A percentile compares a stretch with the other conserved stretches of the same genome.
phyloP scores from a whole-genome alignment of 2,113 vertebrate species.

The Felis chaus region DNA sequence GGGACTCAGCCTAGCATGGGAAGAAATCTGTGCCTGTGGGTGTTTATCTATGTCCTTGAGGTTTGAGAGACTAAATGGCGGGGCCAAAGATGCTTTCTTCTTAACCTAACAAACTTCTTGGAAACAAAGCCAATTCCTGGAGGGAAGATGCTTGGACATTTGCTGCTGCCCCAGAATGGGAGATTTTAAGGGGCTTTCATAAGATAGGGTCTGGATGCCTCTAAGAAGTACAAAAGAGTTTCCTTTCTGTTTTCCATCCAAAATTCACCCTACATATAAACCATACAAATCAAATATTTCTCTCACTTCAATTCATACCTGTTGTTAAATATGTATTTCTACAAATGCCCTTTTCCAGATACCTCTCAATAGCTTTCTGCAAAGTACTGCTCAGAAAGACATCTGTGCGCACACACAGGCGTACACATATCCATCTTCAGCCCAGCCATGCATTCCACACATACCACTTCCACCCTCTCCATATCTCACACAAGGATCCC shows the following conservation, averaged over 20 bases:
- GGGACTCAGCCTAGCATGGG: rapidly evolving
- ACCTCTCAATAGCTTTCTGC: background rate
- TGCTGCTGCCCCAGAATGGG: background rate
- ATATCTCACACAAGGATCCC: rapidly evolving
- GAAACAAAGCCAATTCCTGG: background rate
- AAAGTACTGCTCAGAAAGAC: background rate
- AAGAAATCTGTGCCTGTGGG: background rate
- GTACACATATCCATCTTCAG: background rate
- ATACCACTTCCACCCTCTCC: background rate
- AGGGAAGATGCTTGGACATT: background rate
- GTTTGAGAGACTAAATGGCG: background rate
- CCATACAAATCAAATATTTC: background rate
- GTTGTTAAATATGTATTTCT: background rate
- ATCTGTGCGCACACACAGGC: background rate
- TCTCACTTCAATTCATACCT: background rate
- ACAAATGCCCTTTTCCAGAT: background rate
- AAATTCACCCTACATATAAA: background rate
- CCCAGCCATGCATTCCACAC: rapidly evolving
- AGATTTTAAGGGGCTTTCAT: background rate
- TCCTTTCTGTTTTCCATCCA: conserved; percentile 28
- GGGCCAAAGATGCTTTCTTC: background rate
- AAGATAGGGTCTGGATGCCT: background rate
- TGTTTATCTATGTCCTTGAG: background rate
- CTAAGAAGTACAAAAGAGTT: background rate
- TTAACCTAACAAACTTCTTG: background rate